These are phyloP conservation scores for Rousettus madagascariensis DNA, from an alignment of 2,797 vertebrate genomes.

Conservation along the genomic window DNA sequence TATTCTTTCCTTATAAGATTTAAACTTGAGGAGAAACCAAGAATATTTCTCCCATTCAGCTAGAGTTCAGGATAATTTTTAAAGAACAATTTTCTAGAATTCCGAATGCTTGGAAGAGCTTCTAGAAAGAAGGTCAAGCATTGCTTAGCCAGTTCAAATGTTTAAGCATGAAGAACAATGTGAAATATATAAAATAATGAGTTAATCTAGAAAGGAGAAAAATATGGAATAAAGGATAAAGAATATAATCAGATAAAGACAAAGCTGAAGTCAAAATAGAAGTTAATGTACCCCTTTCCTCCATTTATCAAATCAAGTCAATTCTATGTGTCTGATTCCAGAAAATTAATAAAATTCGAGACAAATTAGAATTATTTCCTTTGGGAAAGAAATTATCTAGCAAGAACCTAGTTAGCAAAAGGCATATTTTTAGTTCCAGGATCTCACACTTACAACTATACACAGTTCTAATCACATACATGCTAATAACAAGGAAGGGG, in stretches of 20 bases:
- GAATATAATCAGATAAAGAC: neutral
- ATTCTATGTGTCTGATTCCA: neutral
- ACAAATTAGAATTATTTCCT: constrained; percentile 34
- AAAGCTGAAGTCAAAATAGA: neutral
- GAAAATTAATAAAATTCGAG: constrained; percentile 29
- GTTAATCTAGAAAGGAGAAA: neutral
- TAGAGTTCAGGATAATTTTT: neutral
- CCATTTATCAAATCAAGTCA: neutral
- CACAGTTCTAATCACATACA: neutral
- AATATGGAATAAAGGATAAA: neutral
- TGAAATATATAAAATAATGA: neutral
- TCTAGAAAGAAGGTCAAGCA: neutral
- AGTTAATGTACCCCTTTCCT: neutral
- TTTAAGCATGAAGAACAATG: neutral
- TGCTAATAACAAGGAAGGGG: constrained; percentile 24
- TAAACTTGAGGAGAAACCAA: neutral
- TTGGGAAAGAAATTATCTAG: neutral
- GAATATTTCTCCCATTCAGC: neutral
- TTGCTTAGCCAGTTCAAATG: neutral
- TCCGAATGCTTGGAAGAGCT: neutral
- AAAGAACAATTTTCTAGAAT: constrained; percentile 5
- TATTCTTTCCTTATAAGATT: neutral
- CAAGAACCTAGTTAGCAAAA: neutral
- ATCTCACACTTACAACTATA: neutral
- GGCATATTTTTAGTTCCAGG: neutral